Base-by-base conservation (phyloP, 2,888 invertebrate genomes). In the Biston betularia region DNA sequence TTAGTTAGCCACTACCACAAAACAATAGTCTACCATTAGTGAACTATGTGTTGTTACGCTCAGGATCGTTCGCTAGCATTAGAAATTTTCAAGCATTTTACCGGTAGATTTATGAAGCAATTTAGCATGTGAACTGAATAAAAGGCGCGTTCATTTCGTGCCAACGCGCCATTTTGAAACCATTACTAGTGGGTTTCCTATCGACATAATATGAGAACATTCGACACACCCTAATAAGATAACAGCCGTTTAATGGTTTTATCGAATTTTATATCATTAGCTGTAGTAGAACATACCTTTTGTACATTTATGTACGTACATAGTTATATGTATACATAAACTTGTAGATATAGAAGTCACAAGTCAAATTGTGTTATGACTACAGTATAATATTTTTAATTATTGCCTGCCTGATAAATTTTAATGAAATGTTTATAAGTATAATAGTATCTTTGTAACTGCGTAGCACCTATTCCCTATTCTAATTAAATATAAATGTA, bases 111-210 rank as follows among this genome's bases (percentile, higher is more conserved):
- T 63, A 63, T 75, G 71, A 70, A 78, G 71, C 77, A 73, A 70
- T 73, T 75, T 70, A 74, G 72, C 73, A 75, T 69, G 75, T 74
- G 69, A 72, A 73, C 69, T 63, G 73, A 68, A 70, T 71, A 64
- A 71, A 72, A 75, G 69, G 64, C 71, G 69, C 70, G 63, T 58
- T 74, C 58, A 62, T 79, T 76, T 59, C 79, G 79, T 82, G 80
- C 75, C 79, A 75, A 71, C 70, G 54, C 59, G 73, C 76, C 80
- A 75, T 80, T 79, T 71, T 70, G 65, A 70, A 78, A 75, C 68
- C 75, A 75, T 81, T 76, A 76, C 71, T 68, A 70, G 58, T 48
- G 54, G 55, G 56, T 62, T 55, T 60, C 46, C 50, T 56, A 60
- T 60, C 45, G 63, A 59, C 56, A 65, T 62, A 70, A 59, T 58